A percentile compares a stretch with the other conserved stretches of the same genome.
Evolutionary conservation across 2,113 vertebrate species (phyloP).

Genomic region (Hystrix brachyura): DNA sequence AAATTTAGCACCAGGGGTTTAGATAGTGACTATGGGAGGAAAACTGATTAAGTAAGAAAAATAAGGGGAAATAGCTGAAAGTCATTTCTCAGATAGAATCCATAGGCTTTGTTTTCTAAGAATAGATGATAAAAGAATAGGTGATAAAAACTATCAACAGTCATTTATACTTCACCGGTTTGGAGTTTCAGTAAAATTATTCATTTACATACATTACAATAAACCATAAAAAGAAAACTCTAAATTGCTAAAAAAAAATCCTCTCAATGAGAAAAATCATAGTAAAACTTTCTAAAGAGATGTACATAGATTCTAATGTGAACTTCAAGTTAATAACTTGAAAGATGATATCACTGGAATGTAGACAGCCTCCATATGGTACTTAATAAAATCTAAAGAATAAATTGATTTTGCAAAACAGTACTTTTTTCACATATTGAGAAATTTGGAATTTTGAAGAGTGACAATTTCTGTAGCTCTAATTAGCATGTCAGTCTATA

Average conservation of each 20-base stretch:
- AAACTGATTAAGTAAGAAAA: background rate
- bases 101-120: background rate
- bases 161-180: background rate
- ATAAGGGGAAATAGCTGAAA: background rate
- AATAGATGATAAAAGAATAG: background rate
- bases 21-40: background rate
- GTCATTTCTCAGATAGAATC: background rate
- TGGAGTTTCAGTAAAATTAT: background rate
- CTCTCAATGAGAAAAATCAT: background rate
- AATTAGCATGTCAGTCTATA: background rate
- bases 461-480: background rate
- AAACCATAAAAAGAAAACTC: background rate
- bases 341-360: constrained; percentile 38
- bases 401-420: constrained; percentile 32
- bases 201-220: background rate
- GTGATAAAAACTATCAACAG: background rate
- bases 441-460: constrained; percentile 40
- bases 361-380: background rate
- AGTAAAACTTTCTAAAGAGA: background rate
- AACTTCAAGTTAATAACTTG: background rate
- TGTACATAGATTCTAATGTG: background rate
- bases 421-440: constrained; percentile 36
- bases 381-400: constrained; percentile 58
- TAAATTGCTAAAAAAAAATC: background rate
- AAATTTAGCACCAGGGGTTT: background rate